Conservation (phyloP, 2,888 invertebrate species). For the Drosophila robusta region DNA sequence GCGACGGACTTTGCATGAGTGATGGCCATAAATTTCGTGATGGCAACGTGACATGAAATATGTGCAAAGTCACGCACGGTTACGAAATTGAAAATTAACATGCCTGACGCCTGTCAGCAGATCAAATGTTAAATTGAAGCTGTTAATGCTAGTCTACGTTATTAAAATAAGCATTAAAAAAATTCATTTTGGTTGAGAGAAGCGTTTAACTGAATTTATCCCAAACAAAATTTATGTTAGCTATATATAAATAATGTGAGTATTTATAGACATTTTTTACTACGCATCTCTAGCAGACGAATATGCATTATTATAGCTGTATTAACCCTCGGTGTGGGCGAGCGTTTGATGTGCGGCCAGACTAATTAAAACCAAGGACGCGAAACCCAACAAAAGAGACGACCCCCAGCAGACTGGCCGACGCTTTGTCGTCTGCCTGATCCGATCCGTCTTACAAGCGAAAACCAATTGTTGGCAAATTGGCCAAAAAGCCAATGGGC, state of each 20-base stretch:
- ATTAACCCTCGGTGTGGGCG: constrained; percentile 50
- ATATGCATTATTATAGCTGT: constrained; percentile 10
- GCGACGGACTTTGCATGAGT: constrained; percentile 51
- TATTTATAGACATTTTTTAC: background rate
- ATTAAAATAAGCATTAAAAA: background rate
- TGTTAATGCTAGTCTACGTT: constrained; percentile 9
- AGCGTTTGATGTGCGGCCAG: constrained; percentile 48
- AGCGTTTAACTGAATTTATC: background rate
- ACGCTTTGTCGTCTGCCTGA: constrained; percentile 35
- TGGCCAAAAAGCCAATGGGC: constrained; percentile 67
- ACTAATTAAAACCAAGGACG: constrained; percentile 76
- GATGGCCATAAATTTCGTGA: constrained; percentile 58
- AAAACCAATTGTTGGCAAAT: constrained; percentile 72
- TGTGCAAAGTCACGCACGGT: constrained; percentile 37
- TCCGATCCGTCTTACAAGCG: constrained; percentile 60
- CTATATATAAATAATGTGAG: background rate
- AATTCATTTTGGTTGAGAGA: background rate
- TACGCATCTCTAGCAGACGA: constrained; percentile 14
- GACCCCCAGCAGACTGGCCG: constrained; percentile 72
- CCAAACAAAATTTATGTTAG: background rate
- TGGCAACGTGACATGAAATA: constrained; percentile 58
- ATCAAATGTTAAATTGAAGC: constrained; percentile 24
- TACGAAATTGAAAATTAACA: constrained; percentile 17
- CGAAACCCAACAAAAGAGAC: constrained; percentile 71
- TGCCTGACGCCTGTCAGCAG: background rate